Percentiles rank a stretch among this genome's conserved stretches.
These are phyloP conservation scores for Cephus rjabovi DNA, from an alignment of 2,888 invertebrate species.

Conservation along the genomic window DNA sequence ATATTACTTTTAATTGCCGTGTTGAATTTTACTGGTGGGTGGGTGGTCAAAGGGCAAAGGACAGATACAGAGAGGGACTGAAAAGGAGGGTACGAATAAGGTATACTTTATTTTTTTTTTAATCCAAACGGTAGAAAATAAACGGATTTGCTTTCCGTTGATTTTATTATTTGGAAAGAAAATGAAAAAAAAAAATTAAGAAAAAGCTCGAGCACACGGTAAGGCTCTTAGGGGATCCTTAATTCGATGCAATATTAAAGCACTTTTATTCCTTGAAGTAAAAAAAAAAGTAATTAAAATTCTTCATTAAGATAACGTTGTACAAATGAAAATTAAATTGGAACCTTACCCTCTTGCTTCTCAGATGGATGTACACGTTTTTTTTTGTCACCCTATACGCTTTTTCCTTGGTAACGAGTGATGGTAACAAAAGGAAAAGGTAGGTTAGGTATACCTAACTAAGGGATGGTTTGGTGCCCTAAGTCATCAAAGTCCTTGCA, in stretches of 20 bases:
- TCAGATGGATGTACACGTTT: neutral
- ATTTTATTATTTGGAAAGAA: neutral
- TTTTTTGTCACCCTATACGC: neutral
- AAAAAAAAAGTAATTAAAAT: conserved; percentile 51
- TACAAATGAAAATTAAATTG: conserved; percentile 54
- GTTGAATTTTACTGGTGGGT: too few relatives aligned
- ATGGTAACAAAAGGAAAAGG: too few relatives aligned
- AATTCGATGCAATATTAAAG: conserved; percentile 1
- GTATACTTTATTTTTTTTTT: too few relatives aligned
- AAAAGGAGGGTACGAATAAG: too few relatives aligned
- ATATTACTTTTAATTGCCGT: too few relatives aligned
- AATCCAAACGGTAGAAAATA: neutral
- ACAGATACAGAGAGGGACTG: too few relatives aligned
- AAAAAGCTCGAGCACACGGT: neutral
- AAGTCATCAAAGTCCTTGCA: too few relatives aligned
- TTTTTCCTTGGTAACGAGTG: too few relatives aligned
- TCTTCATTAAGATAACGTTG: conserved; percentile 49
- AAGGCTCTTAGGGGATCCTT: neutral
- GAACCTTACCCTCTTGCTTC: conserved; percentile 1
- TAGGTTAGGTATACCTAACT: neutral
- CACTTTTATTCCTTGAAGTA: neutral
- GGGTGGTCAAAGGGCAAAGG: too few relatives aligned
- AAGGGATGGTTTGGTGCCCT: neutral
- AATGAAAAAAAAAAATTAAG: neutral
- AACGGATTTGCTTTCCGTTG: neutral